Conservation (phyloP, 2,888 invertebrate species). For the Drosophila neotestacea region DNA sequence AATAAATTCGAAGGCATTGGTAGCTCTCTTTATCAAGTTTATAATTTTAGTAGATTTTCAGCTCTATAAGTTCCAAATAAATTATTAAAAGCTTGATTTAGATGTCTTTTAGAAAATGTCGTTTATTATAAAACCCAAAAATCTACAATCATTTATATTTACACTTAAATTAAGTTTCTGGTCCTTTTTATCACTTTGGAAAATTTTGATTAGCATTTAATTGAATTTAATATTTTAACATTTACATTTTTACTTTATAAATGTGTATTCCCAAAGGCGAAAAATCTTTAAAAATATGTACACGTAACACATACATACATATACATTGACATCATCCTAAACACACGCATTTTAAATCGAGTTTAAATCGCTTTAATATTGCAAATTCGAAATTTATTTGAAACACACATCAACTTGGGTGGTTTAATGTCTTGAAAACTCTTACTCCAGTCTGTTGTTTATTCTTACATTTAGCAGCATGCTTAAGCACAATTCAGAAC, state of each 20-base stretch:
- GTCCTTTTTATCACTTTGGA: background rate
- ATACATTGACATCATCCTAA: conserved; percentile 2
- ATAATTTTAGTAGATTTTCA: background rate
- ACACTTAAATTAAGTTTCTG: background rate
- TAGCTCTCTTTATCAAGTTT: background rate
- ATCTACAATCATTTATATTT: background rate
- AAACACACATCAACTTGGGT: conserved; percentile 1
- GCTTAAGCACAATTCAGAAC: conserved; percentile 10
- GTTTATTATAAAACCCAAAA: background rate
- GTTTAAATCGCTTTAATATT: conserved; percentile 28
- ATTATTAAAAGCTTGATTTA: background rate
- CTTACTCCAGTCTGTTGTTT: background rate
- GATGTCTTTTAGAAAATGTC: background rate
- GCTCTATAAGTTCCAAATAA: background rate
- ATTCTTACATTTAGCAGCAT: conserved; percentile 19
- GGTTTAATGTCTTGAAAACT: background rate
- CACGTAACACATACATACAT: conserved; percentile 9
- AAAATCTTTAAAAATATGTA: conserved; percentile 4
- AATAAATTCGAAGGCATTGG: background rate
- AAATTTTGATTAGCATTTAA: background rate
- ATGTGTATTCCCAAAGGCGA: background rate
- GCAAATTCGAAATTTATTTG: conserved; percentile 23
- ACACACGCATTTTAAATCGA: conserved; percentile 18
- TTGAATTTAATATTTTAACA: background rate
- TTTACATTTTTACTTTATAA: no score